These are phyloP conservation scores for Cyprinella venusta DNA, from an alignment of 2,797 vertebrate species.

Conservation along the genomic window DNA sequence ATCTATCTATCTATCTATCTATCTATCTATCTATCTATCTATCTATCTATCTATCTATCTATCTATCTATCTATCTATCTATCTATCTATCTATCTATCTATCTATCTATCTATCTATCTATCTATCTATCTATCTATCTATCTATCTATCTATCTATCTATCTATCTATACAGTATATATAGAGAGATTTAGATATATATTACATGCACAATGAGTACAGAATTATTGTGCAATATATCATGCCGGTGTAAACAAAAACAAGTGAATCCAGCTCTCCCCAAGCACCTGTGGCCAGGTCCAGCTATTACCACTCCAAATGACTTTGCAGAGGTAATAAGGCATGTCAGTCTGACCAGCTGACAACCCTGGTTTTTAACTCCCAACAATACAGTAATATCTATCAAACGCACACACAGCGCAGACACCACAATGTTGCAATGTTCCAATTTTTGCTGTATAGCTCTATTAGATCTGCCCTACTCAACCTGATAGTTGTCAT, in stretches of 20 bases:
- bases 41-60: too few species aligned
- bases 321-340: slow-evolving; percentile 55
- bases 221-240: slow-evolving; percentile 14
- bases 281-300: slow-evolving; percentile 28
- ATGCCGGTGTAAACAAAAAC: slow-evolving; percentile 37
- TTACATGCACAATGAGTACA: not conserved
- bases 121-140: too few species aligned
- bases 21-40: too few species aligned
- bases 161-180: too few species aligned
- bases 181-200: not conserved
- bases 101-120: too few species aligned
- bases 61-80: too few species aligned
- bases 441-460: slow-evolving; percentile 13
- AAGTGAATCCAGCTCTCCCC: slow-evolving; percentile 44
- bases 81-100: too few species aligned
- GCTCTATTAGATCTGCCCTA: slow-evolving; percentile 10
- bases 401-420: slow-evolving; percentile 12
- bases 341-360: slow-evolving; percentile 46
- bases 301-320: slow-evolving; percentile 43
- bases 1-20: too few species aligned
- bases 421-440: slow-evolving; percentile 33
- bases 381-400: slow-evolving; percentile 48
- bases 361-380: slow-evolving; percentile 46
- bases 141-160: too few species aligned
- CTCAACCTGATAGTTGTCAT: not conserved